These are phyloP conservation scores for Glossophaga mutica DNA, from an alignment of 2,797 vertebrate species.

Conservation along the genomic window DNA sequence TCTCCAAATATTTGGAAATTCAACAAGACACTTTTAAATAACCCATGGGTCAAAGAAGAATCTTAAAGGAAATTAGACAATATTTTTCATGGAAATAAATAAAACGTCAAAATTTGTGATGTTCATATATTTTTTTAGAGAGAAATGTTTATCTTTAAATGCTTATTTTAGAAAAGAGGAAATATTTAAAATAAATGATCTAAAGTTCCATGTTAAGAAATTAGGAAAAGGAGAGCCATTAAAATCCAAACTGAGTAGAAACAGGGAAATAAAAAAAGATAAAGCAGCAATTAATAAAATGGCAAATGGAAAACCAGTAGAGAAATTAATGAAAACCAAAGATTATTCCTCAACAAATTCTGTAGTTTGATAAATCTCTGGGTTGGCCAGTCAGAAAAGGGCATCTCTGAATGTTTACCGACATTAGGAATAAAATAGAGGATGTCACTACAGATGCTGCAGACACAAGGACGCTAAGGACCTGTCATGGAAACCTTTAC, in stretches of 20 bases:
- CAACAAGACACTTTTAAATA: background rate
- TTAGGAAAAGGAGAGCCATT: background rate
- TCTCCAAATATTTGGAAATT: constrained; percentile 4
- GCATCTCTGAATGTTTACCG: background rate
- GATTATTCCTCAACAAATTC: background rate
- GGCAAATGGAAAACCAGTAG: background rate
- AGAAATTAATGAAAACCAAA: background rate
- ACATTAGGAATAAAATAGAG: background rate
- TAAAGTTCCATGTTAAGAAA: background rate
- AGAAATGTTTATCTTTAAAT: background rate
- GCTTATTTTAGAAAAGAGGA: background rate
- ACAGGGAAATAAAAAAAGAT: background rate
- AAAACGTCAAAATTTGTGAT: background rate
- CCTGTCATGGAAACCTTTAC: background rate
- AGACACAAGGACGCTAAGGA: background rate
- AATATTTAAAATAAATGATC: background rate
- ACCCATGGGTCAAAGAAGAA: background rate
- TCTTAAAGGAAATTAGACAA: background rate
- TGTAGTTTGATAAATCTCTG: background rate
- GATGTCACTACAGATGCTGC: background rate
- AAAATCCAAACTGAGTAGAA: background rate
- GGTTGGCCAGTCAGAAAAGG: background rate
- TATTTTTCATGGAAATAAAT: background rate
- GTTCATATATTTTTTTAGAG: constrained; percentile 1
- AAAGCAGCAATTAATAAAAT: background rate